Conservation (phyloP, 2,797 vertebrate species). For the Nannoperca australis region DNA sequence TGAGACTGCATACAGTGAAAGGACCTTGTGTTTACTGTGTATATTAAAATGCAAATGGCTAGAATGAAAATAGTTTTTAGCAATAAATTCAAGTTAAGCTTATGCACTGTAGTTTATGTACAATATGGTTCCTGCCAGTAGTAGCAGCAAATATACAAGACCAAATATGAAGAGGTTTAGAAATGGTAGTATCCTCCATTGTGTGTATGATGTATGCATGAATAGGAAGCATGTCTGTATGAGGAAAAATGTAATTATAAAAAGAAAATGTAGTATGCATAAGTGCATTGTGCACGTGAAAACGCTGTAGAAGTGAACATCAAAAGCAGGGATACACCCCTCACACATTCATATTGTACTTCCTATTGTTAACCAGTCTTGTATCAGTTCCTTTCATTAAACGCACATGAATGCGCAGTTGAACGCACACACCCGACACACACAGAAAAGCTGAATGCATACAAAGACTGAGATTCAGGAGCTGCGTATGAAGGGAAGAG, state of each 20-base stretch:
- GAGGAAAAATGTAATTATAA: conserved; percentile 73
- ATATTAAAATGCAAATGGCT: conserved; percentile 73
- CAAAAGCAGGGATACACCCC: conserved; percentile 68
- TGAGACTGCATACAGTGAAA: conserved; percentile 26
- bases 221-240: conserved; percentile 57
- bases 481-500: conserved; percentile 50
- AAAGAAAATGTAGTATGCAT: conserved; percentile 66
- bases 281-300: conserved; percentile 69
- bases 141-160: conserved; percentile 53
- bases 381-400: conserved; percentile 70
- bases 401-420: conserved; percentile 49
- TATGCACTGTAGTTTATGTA: conserved; percentile 49
- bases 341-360: conserved; percentile 66
- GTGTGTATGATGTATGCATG: conserved; percentile 60
- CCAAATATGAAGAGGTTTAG: conserved; percentile 56
- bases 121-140: conserved; percentile 41
- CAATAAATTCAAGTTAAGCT: conserved; percentile 63
- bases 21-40: conserved; percentile 43
- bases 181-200: conserved; percentile 53
- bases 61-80: conserved; percentile 49
- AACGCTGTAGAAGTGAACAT: conserved; percentile 66
- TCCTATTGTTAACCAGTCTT: conserved; percentile 72
- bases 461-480: conserved; percentile 59
- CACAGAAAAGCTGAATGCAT: conserved; percentile 52
- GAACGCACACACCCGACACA: conserved; percentile 38